These are phyloP conservation scores for Hemitrygon akajei DNA, from an alignment of 2,797 vertebrate genomes.

Conservation along the genomic window DNA sequence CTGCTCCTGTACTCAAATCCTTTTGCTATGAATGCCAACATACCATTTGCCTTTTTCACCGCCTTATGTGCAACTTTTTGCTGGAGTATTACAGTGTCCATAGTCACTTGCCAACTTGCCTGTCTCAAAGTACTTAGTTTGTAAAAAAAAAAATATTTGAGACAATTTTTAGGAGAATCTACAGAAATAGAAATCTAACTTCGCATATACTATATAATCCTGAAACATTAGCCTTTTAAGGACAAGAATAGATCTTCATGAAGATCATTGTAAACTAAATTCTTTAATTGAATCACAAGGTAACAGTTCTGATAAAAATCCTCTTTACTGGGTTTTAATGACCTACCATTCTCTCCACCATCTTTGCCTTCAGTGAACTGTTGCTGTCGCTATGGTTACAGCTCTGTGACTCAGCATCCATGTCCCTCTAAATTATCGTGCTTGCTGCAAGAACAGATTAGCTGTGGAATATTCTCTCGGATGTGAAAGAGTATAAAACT, in stretches of 20 bases:
- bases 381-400: slow-evolving; percentile 5
- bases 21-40: no score
- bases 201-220: not conserved
- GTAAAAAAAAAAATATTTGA: no score
- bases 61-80: not conserved
- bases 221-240: not conserved
- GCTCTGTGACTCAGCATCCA: slow-evolving; percentile 18
- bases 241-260: not conserved
- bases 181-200: not conserved
- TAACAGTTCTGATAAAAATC: not conserved
- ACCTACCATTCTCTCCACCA: not conserved
- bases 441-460: not conserved
- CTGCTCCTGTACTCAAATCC: no score
- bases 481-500: not conserved
- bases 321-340: not conserved
- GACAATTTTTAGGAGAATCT: not conserved
- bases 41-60: no score
- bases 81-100: not conserved
- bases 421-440: not conserved
- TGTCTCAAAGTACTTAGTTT: not conserved
- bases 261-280: not conserved
- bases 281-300: not conserved
- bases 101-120: not conserved
- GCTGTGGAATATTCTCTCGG: not conserved
- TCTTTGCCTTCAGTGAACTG: not conserved